Evolutionary conservation across 2,888 invertebrate species (phyloP).

Genomic region (Thymelicus lineola): DNA sequence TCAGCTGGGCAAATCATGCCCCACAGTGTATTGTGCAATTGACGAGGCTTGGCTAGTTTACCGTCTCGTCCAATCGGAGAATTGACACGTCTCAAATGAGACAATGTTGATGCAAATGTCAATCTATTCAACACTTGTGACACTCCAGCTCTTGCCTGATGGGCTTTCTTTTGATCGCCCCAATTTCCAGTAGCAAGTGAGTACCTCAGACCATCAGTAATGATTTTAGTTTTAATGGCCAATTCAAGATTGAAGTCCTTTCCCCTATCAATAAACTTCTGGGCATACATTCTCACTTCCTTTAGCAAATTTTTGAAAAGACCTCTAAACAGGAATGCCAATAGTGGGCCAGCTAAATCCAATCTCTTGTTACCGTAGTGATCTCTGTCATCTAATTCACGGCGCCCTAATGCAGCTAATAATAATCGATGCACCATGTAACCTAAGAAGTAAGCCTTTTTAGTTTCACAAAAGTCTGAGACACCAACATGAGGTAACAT

Average conservation of each 20-base stretch:
- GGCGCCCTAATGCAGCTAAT: slow-evolving; percentile 96
- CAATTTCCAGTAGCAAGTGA: slow-evolving; percentile 99
- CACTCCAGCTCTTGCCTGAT: slow-evolving; percentile 98
- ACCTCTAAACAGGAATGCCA: slow-evolving; percentile 98
- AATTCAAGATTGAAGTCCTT: slow-evolving; percentile 99
- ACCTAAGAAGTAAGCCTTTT: slow-evolving; percentile 99
- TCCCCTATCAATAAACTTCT: slow-evolving; percentile 99
- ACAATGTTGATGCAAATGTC: slow-evolving; percentile 99
- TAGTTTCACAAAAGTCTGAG: slow-evolving; percentile 99
- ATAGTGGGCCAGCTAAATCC: slow-evolving; percentile 98
- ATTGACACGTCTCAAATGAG: slow-evolving; percentile 98
- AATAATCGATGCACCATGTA: slow-evolving; percentile 99
- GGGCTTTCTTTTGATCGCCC: slow-evolving; percentile 99
- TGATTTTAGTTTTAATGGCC: slow-evolving; percentile 98
- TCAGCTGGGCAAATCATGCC: slow-evolving; percentile 99
- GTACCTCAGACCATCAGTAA: slow-evolving; percentile 98
- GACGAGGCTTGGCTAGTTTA: slow-evolving; percentile 99
- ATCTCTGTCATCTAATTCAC: slow-evolving; percentile 99
- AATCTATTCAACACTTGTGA: slow-evolving; percentile 99
- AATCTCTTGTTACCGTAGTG: slow-evolving; percentile 99
- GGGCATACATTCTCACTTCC: slow-evolving; percentile 99
- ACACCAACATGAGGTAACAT: slow-evolving; percentile 99
- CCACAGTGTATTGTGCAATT: slow-evolving; percentile 99
- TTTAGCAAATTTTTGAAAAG: slow-evolving; percentile 98
- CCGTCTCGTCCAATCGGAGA: slow-evolving; percentile 99